Base-by-base conservation (phyloP, 1,140 invertebrate genomes). In the Dendroctonus valens region DNA sequence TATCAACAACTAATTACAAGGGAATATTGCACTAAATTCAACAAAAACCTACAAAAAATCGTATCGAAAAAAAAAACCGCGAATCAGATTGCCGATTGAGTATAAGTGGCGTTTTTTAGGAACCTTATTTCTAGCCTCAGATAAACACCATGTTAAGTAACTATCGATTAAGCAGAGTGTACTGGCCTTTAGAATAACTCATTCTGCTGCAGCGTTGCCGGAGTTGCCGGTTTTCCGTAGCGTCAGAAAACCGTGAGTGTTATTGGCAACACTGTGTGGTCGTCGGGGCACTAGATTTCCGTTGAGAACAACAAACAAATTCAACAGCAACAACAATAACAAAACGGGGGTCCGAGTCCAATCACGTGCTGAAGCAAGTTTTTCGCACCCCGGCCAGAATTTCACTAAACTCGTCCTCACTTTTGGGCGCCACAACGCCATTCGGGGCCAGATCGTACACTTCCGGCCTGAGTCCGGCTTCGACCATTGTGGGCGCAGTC, bases 291-390 rank as follows among this genome's bases (percentile, higher is more conserved):
- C 26, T 26, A 26, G 26, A 26, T 3, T 26, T 26, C 26, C 26
- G 26, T 26, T 26, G 12, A 12, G 57, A 11, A 14, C 39, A 26
- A 39, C 26, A 41, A 11, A 7, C 37, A 7, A n/a, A n/a, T 26
- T 26, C 3, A 26, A 26, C 26, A 26, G 26, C 26, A 26, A 26
- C 26, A 26, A 26, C 26, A 26, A 26, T 26, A 26, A 26, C 26
- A 26, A 26, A 26, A 26, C 26, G 3, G 26, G 26, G 26, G 53
- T 37, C 40, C 15, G 15, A 55, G 26, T 9, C 11, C 9, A 53
- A n/a, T 85, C 80, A 91, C 80, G 89, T 91, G 82, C 90, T 92
- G 79, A 91, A 93, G 77, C 91, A 92, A 37, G 91, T 92, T 76
- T 93, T 92, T 63, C 91, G 83, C 44, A 92, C 91, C 67, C 91